Evolutionary conservation across 2,797 vertebrate genomes (phyloP), one percentile per base, ranked within the genome.

Genomic region (Cyclopterus lumpus): DNA sequence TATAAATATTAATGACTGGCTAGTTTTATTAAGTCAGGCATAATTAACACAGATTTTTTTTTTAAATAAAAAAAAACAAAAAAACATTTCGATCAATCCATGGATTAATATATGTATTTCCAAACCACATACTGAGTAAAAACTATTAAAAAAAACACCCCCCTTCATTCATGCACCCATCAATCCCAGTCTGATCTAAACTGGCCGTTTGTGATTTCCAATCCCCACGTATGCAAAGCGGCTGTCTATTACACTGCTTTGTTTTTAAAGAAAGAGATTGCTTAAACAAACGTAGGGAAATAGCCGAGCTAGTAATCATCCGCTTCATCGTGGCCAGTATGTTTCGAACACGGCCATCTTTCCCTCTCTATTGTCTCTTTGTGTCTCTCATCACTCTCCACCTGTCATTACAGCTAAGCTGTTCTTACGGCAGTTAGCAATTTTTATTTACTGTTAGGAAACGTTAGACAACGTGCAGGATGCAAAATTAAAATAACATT

Each of bases 281-380:
- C 83, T 73, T 90, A 93, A 91, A 64, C 93, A 93, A 94, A 93
- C 83, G 1, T 86, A 94, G 70, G 92, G 67, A 94, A 93, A 93
- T 93, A 20, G 8, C 14, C 63, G 75, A 81, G 82, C 80, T 86
- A 84, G 63, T 48, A 49, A 75, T 73, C 63, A 60, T 64, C 66
- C 1, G 24, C 71, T 65, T 76, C 24, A 58, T 46, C 59, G 6
- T 38, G 10, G 0, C 58, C 18, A 11, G 54, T 44, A 9, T 30
- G 20, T 40, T 65, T 22, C 49, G 59, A 12, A 70, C 54, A 8
- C 8, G 16, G 18, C 2, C 46, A 4, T 18, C 3, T 36, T 1
- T 18, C 2, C 16, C 26, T 80, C 30, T 60, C 65, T 61, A 67
- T 77, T 49, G 34, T 77, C 44, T 75, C 53, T 59, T 49, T 63